These are phyloP conservation scores for Epiperipatus broadwayi DNA, from an alignment of 2,888 invertebrate genomes.

Conservation along the genomic window DNA sequence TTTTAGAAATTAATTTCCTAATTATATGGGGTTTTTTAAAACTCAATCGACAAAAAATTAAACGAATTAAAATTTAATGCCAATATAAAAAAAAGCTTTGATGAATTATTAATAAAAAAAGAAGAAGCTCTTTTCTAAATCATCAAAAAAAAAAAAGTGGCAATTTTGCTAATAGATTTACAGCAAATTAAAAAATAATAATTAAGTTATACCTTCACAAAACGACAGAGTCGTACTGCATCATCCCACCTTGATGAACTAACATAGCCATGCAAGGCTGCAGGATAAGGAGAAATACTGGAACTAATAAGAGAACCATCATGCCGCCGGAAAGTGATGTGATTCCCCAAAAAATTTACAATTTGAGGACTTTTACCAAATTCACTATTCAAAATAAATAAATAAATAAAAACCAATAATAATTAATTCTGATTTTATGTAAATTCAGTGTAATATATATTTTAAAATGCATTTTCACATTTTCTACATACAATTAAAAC, in stretches of 20 bases:
- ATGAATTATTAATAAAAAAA: no score
- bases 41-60: no score
- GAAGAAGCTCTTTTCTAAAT: neutral
- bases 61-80: no score
- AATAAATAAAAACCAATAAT: constrained; percentile 6
- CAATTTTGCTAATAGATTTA: constrained; percentile 1
- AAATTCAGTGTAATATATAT: no score
- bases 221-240: constrained; percentile 55
- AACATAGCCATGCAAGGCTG: constrained; percentile 43
- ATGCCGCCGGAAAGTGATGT: constrained; percentile 60
- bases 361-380: constrained; percentile 68
- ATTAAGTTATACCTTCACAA: constrained; percentile 36
- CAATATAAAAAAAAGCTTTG: no score
- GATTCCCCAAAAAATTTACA: constrained; percentile 58
- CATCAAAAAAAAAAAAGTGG: constrained; percentile 9
- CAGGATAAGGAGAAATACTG: constrained; percentile 47
- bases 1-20: no score
- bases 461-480: no score
- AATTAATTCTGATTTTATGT: no score
- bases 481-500: no score
- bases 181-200: constrained; percentile 5
- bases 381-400: constrained; percentile 38
- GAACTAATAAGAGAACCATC: constrained; percentile 67
- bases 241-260: constrained; percentile 61
- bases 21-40: no score